Percentiles rank a stretch among this genome's conserved stretches.
These are phyloP conservation scores for Macroglossus sobrinus DNA, from an alignment of 2,113 vertebrate species.

Conservation along the genomic window DNA sequence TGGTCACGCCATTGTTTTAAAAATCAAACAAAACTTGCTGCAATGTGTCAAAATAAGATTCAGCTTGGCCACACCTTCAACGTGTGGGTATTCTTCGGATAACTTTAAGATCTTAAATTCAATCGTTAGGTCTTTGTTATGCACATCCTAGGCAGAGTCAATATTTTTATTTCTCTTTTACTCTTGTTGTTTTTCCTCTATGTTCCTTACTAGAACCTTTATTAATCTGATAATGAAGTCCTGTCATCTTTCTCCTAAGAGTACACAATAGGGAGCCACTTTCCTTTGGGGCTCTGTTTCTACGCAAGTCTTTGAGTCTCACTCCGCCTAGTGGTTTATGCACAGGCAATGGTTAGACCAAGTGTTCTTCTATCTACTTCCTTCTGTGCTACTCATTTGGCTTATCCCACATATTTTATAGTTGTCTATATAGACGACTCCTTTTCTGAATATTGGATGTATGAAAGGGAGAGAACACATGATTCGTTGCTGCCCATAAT, in stretches of 20 bases:
- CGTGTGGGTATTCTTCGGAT: too few species aligned
- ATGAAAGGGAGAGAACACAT: background rate
- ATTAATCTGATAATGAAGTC: background rate
- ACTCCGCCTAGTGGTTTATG: too few species aligned
- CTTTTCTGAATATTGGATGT: background rate
- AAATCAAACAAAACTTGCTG: background rate
- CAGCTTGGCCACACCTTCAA: background rate
- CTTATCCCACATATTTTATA: background rate
- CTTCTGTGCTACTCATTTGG: background rate
- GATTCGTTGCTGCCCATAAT: too few species aligned
- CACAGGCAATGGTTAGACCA: background rate
- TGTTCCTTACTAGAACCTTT: background rate
- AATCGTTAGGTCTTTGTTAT: background rate
- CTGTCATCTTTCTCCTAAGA: background rate
- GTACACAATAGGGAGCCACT: rapidly evolving
- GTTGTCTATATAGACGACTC: rapidly evolving
- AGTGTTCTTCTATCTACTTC: background rate
- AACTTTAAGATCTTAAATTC: background rate
- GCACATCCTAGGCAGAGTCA: background rate
- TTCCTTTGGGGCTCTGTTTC: background rate
- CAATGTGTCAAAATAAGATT: background rate
- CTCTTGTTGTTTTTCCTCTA: background rate
- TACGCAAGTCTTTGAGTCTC: background rate
- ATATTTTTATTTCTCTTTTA: background rate
- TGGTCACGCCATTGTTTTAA: background rate